Evolutionary conservation across 2,797 vertebrate species (phyloP), one percentile per base, ranked within the genome.

Genomic region (Myotis planiceps): DNA sequence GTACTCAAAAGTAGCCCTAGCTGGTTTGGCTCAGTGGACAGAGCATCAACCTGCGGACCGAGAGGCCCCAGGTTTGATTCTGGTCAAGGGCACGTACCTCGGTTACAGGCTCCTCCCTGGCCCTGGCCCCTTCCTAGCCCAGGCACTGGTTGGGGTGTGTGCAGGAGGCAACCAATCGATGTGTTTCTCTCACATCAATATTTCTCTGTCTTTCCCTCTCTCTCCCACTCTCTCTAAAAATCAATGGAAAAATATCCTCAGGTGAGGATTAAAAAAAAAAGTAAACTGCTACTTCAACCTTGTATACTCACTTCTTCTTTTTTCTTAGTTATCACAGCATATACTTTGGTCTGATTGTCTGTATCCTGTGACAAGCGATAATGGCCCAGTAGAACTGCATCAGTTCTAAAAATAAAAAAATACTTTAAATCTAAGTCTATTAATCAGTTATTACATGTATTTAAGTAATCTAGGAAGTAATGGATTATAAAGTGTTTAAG

Each of bases 281-380:
- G 23, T 75, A 88, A 72, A 42, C 8, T 6, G 5, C 32, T 19
- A 49, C 29, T 27, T 76, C 58, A 42, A 66, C 25, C 12, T 47
- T n/a, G 9, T 29, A 66, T 91, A 98, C 98, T 90, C 88, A 99
- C 99, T 98, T 99, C 99, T 94, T 99, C 99, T 97, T 99, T 99
- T 97, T 99, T 99, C 99, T 99, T 99, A 98, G 99, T 99, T 98
- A 99, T 99, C 90, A 99, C 99, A 98, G 99, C 99, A 99, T 99
- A 99, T 98, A 99, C 99, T 99, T 99, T 99, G 99, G 99, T 99
- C 99, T 99, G 99, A 99, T 99, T 99, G 99, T 99, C 99, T n/a
- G 99, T 99, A 97, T 99, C 99, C 98, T 99, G 99, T 97, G 99
- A 99, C 98, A 99, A 99, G 98, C 99, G 99, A 97, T 99, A 99